Base-by-base conservation (phyloP, 2,113 vertebrate genomes). In the Tragelaphus strepsiceros region DNA sequence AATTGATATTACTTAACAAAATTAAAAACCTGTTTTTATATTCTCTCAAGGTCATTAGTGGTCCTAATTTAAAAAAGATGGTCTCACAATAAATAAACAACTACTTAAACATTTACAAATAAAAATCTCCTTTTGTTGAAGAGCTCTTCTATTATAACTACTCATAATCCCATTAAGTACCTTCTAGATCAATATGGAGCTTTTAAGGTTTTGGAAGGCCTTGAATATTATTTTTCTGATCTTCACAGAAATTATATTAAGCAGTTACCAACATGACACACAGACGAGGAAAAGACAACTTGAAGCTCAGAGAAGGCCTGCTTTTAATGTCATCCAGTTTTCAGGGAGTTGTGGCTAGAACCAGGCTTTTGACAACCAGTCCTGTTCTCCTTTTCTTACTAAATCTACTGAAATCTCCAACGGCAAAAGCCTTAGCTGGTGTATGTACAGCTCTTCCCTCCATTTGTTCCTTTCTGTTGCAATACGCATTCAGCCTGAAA, bases 41-140 rank as follows among this genome's bases (percentile, higher is more conserved):
- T 74, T 58, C 43, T 35, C 51, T 78, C 39, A 30, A 13, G 28
- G 39, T 58, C 39, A 74, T 43, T 35, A 81, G 53, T 35, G 49
- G 30, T 54, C 49, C 61, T 54, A 49, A 82, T 74, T 71, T 1
- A 3, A 71, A 71, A 56, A 49, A 51, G 43, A 46, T 2, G 22
- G 21, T 58, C 84, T 92, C 21, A 56, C 2, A 86, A 61, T 56
- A 82, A 94, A 83, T 53, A 61, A 91, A 81, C 56, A 92, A 51
- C n/a, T 59, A 88, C 59, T 26, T 83, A 39, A 92, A 82, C 26
- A 71, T 35, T 81, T 77, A 81, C 9, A 10, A 67, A 83, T 74
- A 35, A 74, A 88, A 77, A 21, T 51, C 22, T 30, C 35, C 67
- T 90, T 81, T 78, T 6, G 30, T 4, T 56, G 51, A 62, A 56